Base-by-base conservation (phyloP, 2,888 invertebrate species). In the Platycheirus rosarum region DNA sequence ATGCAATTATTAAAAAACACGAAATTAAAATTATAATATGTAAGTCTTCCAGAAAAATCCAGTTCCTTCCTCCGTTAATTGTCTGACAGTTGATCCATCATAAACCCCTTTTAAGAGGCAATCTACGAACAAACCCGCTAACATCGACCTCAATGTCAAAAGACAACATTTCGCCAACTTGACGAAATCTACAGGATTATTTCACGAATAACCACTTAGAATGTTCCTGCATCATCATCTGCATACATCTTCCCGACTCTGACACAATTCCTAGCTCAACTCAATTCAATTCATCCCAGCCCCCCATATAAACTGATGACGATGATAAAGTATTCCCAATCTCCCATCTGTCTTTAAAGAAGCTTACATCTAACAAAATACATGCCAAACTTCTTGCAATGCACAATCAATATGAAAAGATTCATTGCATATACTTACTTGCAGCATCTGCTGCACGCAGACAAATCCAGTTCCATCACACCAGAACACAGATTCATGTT, bases 401-500 rank as follows among this genome's bases (percentile, higher is more conserved):
- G 14, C 48, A 40, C 29, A 20, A 62, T 75, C 75, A 60, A 65
- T 65, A 69, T 20, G 51, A 44, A 18, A 16, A 44, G 18, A 18
- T 11, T 7, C 53, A 14, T 49, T 32, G 44, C 44, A 44, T 63
- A 40, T 63, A 68, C 75, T 40, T 20, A 53, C 29, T 8, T 20
- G 14, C 11, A 32, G 5, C 29, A 40, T 48, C 29, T 51, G 29
- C 32, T 9, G 9, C 20, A 60, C 3, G n/a, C 23, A 46, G 3
- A 20, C 57, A 29, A 20, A 49, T 57, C 62, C 40, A 78, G 62
- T 63, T 62, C 29, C n/a, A 37, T 42, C 57, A 20, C 51, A 53
- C 37, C n/a, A n/a, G n/a, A n/a, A 18, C 35, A 29, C 13, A 16
- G 37, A 65, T 66, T 20, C 75, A 60, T 71, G 75, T 55, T 66